Base-by-base conservation (phyloP, 2,888 invertebrate genomes). In the Argynnis bischoffii region DNA sequence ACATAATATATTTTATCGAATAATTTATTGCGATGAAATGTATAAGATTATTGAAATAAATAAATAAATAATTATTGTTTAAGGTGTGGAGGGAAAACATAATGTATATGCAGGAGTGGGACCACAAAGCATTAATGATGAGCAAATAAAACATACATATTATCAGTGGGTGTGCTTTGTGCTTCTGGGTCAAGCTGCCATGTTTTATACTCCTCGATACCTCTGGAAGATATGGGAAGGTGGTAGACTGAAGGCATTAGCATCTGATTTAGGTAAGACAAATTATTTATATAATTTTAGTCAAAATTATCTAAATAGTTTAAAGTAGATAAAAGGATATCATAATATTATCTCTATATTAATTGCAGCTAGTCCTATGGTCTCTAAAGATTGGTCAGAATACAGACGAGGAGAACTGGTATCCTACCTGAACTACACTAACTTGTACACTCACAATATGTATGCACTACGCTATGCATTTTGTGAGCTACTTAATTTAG, bases 81-180 rank as follows among this genome's bases (percentile, higher is more conserved):
- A 72, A 83, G 94, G 94, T 47, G 75, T 87, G 53, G 93, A 93
- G 76, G 94, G 94, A 46, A 84, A 81, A 70, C 79, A 90, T 76
- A 87, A 93, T 74, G 91, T 93, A 1, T 93, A 93, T 75, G 85
- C 88, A 2, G 94, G 94, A 75, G 93, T 93, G 55, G 94, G 92
- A 48, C 93, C 84, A 51, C 77, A 75, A 16, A 80, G 80, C 1
- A 82, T 85, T 50, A 87, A 94, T 69, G 92, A 94, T 75, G 93
- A 94, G 71, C 81, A 87, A 59, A 90, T 94, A 71, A 90, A 91
- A 73, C 95, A 95, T 75, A 91, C 93, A 55, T 95, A 95, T 81
- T 96, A 96, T 83, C 96, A 96, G 78, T 96, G 95, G 95, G 95
- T 96, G 11, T 95, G 95, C 78, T 94, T 96, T 75, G 93, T 95